Evolutionary conservation across 2,797 vertebrate genomes (phyloP).

Genomic region (Trichosurus vulpecula): DNA sequence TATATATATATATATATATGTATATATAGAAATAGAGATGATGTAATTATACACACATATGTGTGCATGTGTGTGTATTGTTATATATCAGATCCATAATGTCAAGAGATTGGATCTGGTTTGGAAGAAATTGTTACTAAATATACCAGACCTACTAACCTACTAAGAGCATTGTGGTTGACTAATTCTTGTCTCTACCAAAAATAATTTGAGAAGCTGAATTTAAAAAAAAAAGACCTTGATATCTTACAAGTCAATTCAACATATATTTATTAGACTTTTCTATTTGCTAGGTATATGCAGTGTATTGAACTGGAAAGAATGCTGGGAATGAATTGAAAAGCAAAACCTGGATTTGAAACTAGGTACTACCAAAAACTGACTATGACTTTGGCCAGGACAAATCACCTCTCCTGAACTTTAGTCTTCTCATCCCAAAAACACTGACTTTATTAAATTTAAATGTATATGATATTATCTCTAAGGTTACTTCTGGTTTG

Average conservation of each 20-base stretch:
- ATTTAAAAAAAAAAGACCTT: neutral
- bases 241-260: neutral
- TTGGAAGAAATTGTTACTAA: neutral
- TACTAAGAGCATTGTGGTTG: neutral
- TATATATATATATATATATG: too few relatives aligned
- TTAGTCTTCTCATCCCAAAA: neutral
- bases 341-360: neutral
- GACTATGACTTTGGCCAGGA: neutral
- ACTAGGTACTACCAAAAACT: too few relatives aligned
- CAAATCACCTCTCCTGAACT: neutral
- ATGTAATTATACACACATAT: neutral
- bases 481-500: too few relatives aligned
- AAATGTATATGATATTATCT: too few relatives aligned
- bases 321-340: neutral
- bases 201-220: neutral
- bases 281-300: neutral
- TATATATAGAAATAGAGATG: neutral
- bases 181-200: neutral
- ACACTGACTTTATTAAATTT: neutral
- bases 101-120: neutral
- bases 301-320: neutral
- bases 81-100: too few relatives aligned
- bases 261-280: neutral
- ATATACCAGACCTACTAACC: neutral
- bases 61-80: too few relatives aligned